A percentile compares a stretch with the other conserved stretches of the same genome.
phyloP scores from a whole-genome alignment of 2,797 vertebrate species.

The Tangara arthus region DNA sequence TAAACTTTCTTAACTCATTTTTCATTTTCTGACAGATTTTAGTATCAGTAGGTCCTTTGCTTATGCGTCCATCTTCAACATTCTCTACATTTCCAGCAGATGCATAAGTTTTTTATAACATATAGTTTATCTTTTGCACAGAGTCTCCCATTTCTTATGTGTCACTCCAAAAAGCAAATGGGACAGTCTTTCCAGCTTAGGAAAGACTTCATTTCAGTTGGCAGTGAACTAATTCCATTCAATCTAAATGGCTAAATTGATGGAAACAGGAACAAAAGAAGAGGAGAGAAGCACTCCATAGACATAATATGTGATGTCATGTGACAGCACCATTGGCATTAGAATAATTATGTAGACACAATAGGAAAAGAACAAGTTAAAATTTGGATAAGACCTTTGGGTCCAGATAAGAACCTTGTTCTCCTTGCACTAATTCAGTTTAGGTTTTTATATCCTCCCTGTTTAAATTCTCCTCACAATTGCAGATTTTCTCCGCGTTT shows the following conservation, averaged over 20 bases:
- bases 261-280: neutral
- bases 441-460: neutral
- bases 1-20: neutral
- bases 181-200: neutral
- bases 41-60: neutral
- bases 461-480: neutral
- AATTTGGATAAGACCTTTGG: neutral
- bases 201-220: neutral
- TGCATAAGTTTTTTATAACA: neutral
- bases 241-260: neutral
- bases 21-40: neutral
- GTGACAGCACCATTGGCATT: neutral
- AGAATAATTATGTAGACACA: neutral
- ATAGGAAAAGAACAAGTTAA: neutral
- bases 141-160: neutral
- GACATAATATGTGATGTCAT: neutral
- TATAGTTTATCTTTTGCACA: neutral
- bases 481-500: neutral
- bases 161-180: neutral
- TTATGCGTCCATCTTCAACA: neutral
- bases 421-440: neutral
- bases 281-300: neutral
- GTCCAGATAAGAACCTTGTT: neutral
- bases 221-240: neutral
- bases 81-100: neutral